Percentiles rank a stretch among this genome's conserved stretches.
phyloP scores from a whole-genome alignment of 2,113 vertebrate genomes.

The Catharus fuscescens region DNA sequence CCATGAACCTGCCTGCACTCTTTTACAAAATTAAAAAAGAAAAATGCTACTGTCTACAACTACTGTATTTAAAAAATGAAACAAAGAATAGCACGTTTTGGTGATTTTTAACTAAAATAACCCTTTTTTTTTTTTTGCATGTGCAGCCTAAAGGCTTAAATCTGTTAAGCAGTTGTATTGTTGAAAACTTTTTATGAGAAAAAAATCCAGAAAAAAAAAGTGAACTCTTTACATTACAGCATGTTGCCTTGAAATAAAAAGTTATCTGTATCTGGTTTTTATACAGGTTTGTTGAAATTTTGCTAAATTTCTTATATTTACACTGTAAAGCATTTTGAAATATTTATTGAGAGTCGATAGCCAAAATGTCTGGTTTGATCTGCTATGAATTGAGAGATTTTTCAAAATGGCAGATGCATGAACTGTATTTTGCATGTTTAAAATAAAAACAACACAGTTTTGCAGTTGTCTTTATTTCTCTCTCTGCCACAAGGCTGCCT shows the following conservation, averaged over 20 bases:
- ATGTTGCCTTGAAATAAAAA: constrained; percentile 86
- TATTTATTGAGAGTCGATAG: constrained; percentile 78
- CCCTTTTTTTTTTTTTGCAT: constrained; percentile 88
- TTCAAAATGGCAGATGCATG: constrained; percentile 87
- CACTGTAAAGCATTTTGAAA: constrained; percentile 91
- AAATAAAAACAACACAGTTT: constrained; percentile 81
- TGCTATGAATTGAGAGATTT: constrained; percentile 77
- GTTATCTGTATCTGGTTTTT: constrained; percentile 86
- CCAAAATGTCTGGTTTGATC: constrained; percentile 80
- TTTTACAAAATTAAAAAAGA: constrained; percentile 68
- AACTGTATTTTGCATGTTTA: constrained; percentile 93
- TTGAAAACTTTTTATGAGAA: constrained; percentile 87
- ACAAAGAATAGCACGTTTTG: constrained; percentile 80
- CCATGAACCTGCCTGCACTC: constrained; percentile 77
- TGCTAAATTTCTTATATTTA: constrained; percentile 96
- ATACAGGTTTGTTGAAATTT: constrained; percentile 93
- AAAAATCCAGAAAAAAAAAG: constrained; percentile 63
- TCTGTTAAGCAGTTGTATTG: constrained; percentile 77
- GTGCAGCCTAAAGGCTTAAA: constrained; percentile 79
- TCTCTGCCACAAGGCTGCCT: constrained; percentile 56
- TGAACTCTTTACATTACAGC: constrained; percentile 86
- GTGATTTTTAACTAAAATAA: constrained; percentile 81
- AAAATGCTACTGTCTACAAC: constrained; percentile 64
- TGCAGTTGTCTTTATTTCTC: constrained; percentile 76
- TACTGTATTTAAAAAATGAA: constrained; percentile 70